Evolutionary conservation across 2,888 invertebrate genomes (phyloP), one percentile per base, ranked within the genome.

Genomic region (Choreutis nemorana): DNA sequence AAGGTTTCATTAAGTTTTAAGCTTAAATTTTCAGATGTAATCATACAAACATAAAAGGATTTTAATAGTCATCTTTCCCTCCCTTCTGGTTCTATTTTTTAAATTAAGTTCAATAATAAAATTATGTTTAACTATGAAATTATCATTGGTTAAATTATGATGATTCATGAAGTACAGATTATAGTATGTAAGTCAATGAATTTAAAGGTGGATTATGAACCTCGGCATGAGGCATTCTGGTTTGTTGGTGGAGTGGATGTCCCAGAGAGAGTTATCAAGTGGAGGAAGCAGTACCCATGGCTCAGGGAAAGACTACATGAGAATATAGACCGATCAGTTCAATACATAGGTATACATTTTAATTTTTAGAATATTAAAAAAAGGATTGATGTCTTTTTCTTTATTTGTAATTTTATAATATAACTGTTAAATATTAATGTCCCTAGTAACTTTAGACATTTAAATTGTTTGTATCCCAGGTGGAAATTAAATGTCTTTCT

Each of bases 191-290:
- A n/a, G n/a, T n/a, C n/a, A n/a, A n/a, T n/a, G n/a, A n/a, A n/a
- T n/a, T 49, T 70, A 7, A 73, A 90, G 82, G 61, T 89, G 16
- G 94, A 94, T 58, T 78, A 84, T 47, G 82, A 89, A 37, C 90
- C 95, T 3, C 80, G 91, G 11, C 81, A 91, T 44, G 91, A 94
- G 75, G 89, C 94, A 14, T 91, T 90, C 62, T 97, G 96, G 96
- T 83, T 83, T 50, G 83, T 84, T 20, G 92, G 92, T 29, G 90
- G 91, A 29, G 83, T 89, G 41, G 59, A 83, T 35, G 81, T 86
- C 1, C 80, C 86, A 1, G 48, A 58, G 23, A 48, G 42, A 21
- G 56, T 80, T 1, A 46, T 68, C 1, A 68, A 65, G 35, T 60
- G 64, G 39, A 75, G 81, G 33, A 55, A 63, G 37, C 51, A 68